Base-by-base conservation (phyloP, 2,113 vertebrate genomes). In the Microtus pennsylvanicus region DNA sequence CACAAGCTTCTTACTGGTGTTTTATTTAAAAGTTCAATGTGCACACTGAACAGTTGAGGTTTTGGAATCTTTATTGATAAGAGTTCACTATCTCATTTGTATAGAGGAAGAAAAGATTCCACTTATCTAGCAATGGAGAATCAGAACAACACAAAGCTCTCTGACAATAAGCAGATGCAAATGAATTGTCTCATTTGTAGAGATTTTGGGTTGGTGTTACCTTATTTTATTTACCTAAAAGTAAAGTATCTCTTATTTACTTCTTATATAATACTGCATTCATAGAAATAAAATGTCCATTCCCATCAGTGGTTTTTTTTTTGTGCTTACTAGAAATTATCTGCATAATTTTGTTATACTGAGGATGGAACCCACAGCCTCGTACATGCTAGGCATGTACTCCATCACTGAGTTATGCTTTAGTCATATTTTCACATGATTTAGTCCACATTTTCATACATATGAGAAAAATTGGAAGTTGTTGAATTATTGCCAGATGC, bases 161-260 rank as follows among this genome's bases (percentile, higher is more conserved):
- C 92, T 91, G 72, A 94, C 30, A 50, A 17, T 63, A 88, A 91
- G 55, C 55, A 58, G 55, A 58, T 21, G 19, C 19, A 58, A 58
- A 58, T 6, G 19, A 58, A 58, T 21, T 58, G 55, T 21, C 21
- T 58, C 55, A 58, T 58, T 19, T 58, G 19, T 58, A 21, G 80
- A 17, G 42, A 93, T 78, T 77, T 10, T 90, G 70, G 91, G 52
- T 85, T 95, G 67, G 52, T 90, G 12, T n/a, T 72, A 77, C 45
- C 76, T 81, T 89, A 38, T 61, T 91, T 94, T 97, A 12, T 94
- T 96, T 97, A 78, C 55, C 88, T 94, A 94, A 70, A 81, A 47
- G 22, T 45, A 91, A 94, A 80, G 38, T 89, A 91, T 80, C 26
- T 89, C 47, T 93, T 93, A 74, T 63, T 77, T 91, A 93, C 6